These are phyloP conservation scores for Anabas testudineus DNA, from an alignment of 2,797 vertebrate species.

Conservation along the genomic window DNA sequence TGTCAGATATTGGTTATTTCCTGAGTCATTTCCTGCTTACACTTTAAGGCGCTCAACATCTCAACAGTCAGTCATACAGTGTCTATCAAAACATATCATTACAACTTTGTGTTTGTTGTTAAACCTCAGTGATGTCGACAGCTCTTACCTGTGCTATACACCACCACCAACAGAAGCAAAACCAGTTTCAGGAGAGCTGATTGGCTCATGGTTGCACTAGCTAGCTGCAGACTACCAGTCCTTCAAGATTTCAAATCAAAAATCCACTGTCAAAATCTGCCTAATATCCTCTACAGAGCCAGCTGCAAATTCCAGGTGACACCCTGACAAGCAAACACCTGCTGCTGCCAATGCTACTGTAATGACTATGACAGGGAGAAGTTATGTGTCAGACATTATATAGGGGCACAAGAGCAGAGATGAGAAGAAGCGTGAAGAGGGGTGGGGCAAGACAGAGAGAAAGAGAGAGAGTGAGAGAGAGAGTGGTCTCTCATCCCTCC, in stretches of 20 bases:
- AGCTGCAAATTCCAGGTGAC: neutral
- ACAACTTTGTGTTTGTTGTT: neutral
- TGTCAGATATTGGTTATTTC: conserved; percentile 8
- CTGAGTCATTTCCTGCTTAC: conserved; percentile 14
- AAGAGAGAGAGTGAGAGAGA: conserved; percentile 14
- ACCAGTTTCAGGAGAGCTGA: conserved; percentile 43
- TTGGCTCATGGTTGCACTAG: conserved; percentile 52
- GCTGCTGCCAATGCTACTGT: conserved; percentile 14
- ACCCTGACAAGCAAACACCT: conserved; percentile 19
- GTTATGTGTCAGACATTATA: conserved; percentile 70
- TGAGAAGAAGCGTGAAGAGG: conserved; percentile 47
- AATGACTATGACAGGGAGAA: conserved; percentile 7
- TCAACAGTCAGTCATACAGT: neutral
- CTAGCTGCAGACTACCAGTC: conserved; percentile 10
- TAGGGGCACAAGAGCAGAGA: conserved; percentile 55
- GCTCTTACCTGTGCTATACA: conserved; percentile 72
- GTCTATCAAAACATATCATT: neutral
- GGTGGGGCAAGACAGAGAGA: conserved; percentile 27
- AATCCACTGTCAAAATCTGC: neutral
- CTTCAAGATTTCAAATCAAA: conserved; percentile 10
- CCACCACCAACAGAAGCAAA: conserved; percentile 51
- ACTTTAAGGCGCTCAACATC: neutral
- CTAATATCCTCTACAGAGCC: neutral
- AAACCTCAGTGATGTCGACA: neutral
- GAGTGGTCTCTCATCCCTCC: conserved; percentile 34